Evolutionary conservation across 35 echinoderm and acorn worm species (phyloP).

Genomic region (Strongylocentrotus purpuratus): DNA sequence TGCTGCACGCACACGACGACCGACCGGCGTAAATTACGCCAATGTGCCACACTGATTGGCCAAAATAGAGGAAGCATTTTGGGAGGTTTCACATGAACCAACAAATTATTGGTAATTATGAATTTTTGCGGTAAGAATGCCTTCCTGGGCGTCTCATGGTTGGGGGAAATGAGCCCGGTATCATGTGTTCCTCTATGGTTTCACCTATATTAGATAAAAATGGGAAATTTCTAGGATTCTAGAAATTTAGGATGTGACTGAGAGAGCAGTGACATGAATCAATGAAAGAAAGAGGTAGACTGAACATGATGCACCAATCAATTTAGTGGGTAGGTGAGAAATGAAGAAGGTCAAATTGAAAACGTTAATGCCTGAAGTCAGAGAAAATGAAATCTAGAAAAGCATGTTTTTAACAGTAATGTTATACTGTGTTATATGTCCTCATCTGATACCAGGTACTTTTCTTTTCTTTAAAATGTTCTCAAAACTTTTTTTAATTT

Average conservation of each 20-base stretch:
- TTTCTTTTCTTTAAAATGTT: not conserved
- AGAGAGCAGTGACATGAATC: not conserved
- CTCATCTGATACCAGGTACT: too few relatives aligned
- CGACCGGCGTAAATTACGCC: not conserved
- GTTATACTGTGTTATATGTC: too few relatives aligned
- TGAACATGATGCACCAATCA: not conserved
- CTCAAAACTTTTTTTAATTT: not conserved
- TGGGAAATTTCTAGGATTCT: not conserved
- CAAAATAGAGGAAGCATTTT: slow-evolving; percentile 11
- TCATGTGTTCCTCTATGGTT: not conserved
- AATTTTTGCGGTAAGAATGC: not conserved
- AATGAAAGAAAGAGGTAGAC: not conserved
- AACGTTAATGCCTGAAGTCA: not conserved
- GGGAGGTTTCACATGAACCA: not conserved
- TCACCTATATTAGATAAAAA: not conserved
- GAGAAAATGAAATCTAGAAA: not conserved
- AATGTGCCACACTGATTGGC: slow-evolving; percentile 7
- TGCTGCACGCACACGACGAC: not conserved
- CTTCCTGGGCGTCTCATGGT: not conserved
- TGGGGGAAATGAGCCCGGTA: not conserved
- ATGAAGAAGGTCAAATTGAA: not conserved
- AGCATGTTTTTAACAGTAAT: too few relatives aligned
- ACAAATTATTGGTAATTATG: not conserved
- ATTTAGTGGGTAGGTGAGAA: not conserved
- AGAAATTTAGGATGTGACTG: not conserved